Conservation (phyloP, 1,140 invertebrate genomes). For the Cydia pomonella region DNA sequence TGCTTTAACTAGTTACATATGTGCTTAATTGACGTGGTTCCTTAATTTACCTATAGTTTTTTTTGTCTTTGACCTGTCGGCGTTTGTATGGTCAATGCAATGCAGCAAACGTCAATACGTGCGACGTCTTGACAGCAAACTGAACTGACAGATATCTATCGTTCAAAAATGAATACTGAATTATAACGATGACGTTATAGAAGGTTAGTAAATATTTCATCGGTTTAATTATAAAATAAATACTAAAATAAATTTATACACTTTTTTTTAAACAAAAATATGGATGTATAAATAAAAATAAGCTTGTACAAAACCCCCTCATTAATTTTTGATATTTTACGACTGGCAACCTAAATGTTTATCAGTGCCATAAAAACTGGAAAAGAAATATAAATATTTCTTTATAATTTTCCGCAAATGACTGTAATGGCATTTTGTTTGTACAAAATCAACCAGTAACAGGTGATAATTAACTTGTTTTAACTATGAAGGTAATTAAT, state of each 20-base stretch:
- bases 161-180: not conserved
- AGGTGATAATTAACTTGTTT: not conserved
- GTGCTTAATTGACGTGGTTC: constrained; percentile 42
- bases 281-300: not conserved
- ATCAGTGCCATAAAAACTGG: not conserved
- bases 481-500: not conserved
- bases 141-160: not conserved
- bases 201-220: not conserved
- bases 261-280: not conserved
- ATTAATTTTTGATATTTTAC: not conserved
- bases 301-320: not conserved
- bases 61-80: constrained; percentile 26
- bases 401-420: not conserved
- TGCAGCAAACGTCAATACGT: constrained; percentile 34
- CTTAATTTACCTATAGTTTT: not conserved
- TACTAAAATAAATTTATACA: not conserved
- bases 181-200: not conserved
- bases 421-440: not conserved
- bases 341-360: not conserved
- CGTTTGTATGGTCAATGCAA: constrained; percentile 16
- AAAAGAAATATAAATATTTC: not conserved
- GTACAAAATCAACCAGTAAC: not conserved
- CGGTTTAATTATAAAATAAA: not conserved
- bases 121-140: constrained; percentile 37
- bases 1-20: constrained; percentile 30